Evolutionary conservation across 2,113 vertebrate species (phyloP).

Genomic region (Myrmecophaga tridactyla): DNA sequence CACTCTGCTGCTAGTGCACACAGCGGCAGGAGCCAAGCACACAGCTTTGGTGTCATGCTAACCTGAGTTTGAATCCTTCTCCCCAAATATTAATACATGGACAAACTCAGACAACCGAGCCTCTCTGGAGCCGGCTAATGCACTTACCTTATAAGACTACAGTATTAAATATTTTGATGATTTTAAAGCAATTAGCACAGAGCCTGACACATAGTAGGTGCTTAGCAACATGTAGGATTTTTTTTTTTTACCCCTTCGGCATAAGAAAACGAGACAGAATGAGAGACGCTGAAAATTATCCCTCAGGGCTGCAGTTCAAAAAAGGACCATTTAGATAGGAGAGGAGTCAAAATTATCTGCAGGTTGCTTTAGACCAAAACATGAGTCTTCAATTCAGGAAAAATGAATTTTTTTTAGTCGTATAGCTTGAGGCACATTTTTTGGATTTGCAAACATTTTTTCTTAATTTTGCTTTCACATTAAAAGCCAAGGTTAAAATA

Average conservation of each 20-base stretch:
- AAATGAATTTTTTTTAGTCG: neutral
- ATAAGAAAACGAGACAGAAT: conserved; percentile 25
- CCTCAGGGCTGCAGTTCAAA: neutral
- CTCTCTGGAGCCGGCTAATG: neutral
- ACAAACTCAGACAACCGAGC: neutral
- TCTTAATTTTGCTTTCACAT: conserved; percentile 15
- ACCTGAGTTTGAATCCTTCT: neutral
- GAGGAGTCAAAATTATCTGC: neutral
- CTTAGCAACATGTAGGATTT: neutral
- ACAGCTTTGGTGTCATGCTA: neutral
- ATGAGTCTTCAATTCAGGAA: neutral
- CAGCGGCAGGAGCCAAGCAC: neutral
- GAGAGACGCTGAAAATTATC: neutral
- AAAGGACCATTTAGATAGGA: conserved; percentile 12
- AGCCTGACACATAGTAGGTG: neutral
- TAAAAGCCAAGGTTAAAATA: conserved; percentile 47
- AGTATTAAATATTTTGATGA: neutral
- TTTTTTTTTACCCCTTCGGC: neutral
- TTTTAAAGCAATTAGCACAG: neutral
- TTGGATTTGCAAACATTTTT: neutral
- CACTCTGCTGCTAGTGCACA: neutral
- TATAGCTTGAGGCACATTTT: neutral
- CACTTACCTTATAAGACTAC: neutral
- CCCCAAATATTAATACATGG: neutral
- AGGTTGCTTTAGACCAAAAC: neutral